phyloP scores from a whole-genome alignment of 2,888 invertebrate genomes.

The Caenorhabditis panamensis region DNA sequence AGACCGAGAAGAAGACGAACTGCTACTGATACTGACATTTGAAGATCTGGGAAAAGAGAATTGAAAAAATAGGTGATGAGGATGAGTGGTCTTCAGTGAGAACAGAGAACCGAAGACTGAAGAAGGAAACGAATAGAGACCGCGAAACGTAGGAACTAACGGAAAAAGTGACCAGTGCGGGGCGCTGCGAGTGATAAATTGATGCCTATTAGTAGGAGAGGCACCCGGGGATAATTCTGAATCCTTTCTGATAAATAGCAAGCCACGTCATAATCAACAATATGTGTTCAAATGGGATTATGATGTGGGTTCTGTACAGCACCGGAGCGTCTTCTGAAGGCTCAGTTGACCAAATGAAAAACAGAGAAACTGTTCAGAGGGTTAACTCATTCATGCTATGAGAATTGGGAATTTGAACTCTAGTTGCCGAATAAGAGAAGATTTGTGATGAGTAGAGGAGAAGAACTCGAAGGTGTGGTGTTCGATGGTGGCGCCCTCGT shows the following conservation, averaged over 20 bases:
- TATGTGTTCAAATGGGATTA: no score
- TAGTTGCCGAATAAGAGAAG: no score
- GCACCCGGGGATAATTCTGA: not conserved
- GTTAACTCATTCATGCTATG: no score
- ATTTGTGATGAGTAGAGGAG: not conserved
- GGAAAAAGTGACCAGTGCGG: slow-evolving; percentile 20
- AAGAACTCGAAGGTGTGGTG: not conserved
- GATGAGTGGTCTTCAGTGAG: not conserved
- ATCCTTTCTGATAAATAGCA: not conserved
- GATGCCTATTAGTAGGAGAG: slow-evolving; percentile 40
- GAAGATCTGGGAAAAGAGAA: slow-evolving; percentile 27
- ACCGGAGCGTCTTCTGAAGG: no score
- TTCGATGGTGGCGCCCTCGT: not conserved
- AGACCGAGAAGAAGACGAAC: not conserved
- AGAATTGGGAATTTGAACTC: no score
- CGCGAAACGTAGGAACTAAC: slow-evolving; percentile 13
- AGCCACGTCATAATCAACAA: slow-evolving; percentile 1
- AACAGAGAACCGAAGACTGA: slow-evolving; percentile 42
- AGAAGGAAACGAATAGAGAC: not conserved
- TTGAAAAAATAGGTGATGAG: not conserved
- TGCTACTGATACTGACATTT: slow-evolving; percentile 28
- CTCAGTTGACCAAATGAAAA: no score
- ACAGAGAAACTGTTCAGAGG: no score
- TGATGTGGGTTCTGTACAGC: no score
- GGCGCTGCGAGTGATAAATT: slow-evolving; percentile 39